phyloP scores from a whole-genome alignment of 2,797 vertebrate genomes.

The Telmatherina bonti region DNA sequence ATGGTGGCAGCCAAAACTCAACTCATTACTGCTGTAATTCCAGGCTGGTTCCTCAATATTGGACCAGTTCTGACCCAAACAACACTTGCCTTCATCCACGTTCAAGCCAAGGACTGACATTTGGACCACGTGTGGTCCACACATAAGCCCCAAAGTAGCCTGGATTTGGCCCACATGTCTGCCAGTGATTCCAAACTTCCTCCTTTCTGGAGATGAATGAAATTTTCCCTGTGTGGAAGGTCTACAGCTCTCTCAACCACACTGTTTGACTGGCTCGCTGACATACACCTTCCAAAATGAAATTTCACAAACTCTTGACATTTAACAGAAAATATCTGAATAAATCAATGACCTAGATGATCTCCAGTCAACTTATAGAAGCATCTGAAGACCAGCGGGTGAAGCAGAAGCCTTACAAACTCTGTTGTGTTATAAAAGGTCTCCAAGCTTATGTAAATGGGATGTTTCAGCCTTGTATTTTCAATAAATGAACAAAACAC shows the following conservation, averaged over 20 bases:
- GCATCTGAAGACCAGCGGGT: neutral
- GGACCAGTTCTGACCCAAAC: neutral
- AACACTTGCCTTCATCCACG: no score
- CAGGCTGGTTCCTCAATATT: neutral
- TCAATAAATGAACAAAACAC: neutral
- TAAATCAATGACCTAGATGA: neutral
- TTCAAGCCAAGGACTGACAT: no score
- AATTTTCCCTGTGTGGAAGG: neutral
- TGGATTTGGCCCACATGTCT: neutral
- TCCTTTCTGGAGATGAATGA: no score
- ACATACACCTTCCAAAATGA: neutral
- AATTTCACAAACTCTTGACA: neutral
- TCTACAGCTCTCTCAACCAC: neutral
- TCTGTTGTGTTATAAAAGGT: neutral
- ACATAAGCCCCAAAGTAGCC: neutral
- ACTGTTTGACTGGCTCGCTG: neutral
- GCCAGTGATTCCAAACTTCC: neutral
- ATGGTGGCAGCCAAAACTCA: neutral
- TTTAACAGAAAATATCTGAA: neutral
- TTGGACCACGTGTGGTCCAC: no score
- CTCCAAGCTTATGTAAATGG: neutral
- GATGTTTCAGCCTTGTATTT: neutral
- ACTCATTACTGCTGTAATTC: neutral
- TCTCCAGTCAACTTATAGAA: neutral
- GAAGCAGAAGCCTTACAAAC: neutral